phyloP scores from a whole-genome alignment of 2,113 vertebrate species.

The Corythornis cristatus region DNA sequence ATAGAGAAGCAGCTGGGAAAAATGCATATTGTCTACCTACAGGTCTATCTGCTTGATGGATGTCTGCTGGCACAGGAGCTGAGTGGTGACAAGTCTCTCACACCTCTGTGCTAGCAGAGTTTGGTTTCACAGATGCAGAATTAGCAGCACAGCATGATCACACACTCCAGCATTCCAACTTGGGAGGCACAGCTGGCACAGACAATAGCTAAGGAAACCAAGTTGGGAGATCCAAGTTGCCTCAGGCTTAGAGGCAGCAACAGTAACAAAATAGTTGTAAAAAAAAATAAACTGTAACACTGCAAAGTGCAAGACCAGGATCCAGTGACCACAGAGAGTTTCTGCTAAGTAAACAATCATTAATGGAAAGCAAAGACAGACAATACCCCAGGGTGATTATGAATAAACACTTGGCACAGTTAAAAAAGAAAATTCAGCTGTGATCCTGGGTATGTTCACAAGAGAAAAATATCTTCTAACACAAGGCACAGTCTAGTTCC shows the following conservation, averaged over 20 bases:
- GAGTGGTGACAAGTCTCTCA: slow-evolving; percentile 39
- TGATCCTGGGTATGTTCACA: neutral
- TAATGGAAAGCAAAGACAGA: slow-evolving; percentile 7
- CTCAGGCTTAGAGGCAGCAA: neutral
- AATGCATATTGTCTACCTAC: neutral
- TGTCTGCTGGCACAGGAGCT: slow-evolving; percentile 19
- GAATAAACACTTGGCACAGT: neutral
- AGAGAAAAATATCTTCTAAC: neutral
- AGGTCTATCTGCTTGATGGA: slow-evolving; percentile 23
- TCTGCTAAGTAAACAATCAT: neutral
- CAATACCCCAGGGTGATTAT: neutral
- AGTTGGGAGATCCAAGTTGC: neutral
- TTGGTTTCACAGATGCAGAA: slow-evolving; percentile 47
- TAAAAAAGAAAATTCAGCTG: neutral
- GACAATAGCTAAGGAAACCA: neutral
- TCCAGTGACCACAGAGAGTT: neutral
- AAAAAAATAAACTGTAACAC: neutral
- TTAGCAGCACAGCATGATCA: slow-evolving; percentile 38
- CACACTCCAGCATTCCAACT: slow-evolving; percentile 13
- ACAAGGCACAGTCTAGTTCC: neutral
- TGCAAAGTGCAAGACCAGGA: neutral
- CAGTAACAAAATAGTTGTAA: neutral
- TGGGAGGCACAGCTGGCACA: slow-evolving; percentile 20
- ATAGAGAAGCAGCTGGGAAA: neutral
- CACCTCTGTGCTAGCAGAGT: slow-evolving; percentile 1